Percentiles rank a stretch among this genome's conserved stretches.
These are phyloP conservation scores for Mobula hypostoma DNA, from an alignment of 2,113 vertebrate genomes.

Conservation along the genomic window DNA sequence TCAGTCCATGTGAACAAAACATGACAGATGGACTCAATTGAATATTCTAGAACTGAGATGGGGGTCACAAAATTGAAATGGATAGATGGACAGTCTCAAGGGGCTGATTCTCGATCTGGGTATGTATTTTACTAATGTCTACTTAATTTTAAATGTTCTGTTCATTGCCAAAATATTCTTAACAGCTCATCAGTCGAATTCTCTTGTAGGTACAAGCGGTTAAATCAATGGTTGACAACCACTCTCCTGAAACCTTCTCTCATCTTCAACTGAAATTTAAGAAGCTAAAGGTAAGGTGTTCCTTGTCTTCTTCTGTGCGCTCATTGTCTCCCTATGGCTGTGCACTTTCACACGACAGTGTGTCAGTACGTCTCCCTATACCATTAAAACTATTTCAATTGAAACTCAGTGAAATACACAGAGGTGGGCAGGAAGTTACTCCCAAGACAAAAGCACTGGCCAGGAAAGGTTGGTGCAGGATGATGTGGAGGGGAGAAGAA, in stretches of 20 bases:
- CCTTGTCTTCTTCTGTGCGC: background rate
- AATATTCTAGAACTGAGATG: no score
- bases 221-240: slow-evolving; percentile 53
- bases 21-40: no score
- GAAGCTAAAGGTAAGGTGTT: slow-evolving; percentile 56
- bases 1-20: no score
- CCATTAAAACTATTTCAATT: background rate
- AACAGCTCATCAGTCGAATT: slow-evolving; percentile 11
- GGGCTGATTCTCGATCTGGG: background rate
- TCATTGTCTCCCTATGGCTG: background rate
- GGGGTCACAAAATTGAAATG: no score
- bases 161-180: background rate
- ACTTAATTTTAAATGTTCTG: background rate
- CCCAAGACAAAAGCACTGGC: no score
- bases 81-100: background rate
- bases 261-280: slow-evolving; percentile 59
- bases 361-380: background rate
- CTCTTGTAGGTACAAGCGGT: slow-evolving; percentile 59
- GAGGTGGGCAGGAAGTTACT: background rate
- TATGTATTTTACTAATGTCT: background rate
- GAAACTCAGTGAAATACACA: background rate
- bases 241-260: slow-evolving; percentile 47
- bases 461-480: no score
- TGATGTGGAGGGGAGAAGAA: background rate
- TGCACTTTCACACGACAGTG: background rate